phyloP scores from a whole-genome alignment of 2,113 vertebrate genomes.

The Lophotis ruficrista region DNA sequence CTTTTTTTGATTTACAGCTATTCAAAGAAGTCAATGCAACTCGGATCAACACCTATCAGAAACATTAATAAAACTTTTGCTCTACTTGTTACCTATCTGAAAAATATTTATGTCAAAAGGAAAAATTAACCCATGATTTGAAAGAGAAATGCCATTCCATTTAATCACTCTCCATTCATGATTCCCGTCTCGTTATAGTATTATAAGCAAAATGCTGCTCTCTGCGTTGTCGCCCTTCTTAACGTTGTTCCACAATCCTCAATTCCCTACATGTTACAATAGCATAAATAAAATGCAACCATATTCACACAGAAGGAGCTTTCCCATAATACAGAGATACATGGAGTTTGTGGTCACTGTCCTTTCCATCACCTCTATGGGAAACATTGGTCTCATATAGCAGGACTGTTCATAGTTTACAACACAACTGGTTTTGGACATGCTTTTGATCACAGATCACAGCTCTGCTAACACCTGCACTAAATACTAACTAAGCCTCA shows the following conservation, averaged over 20 bases:
- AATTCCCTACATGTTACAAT: constrained; percentile 38
- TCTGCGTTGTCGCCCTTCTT: constrained; percentile 23
- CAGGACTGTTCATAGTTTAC: constrained; percentile 62
- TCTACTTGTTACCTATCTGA: constrained; percentile 52
- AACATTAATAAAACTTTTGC: constrained; percentile 47
- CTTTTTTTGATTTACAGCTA: constrained; percentile 56
- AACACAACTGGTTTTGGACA: constrained; percentile 62
- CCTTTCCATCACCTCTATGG: constrained; percentile 48
- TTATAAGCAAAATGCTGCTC: constrained; percentile 18
- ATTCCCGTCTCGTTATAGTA: neutral
- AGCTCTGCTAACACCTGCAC: constrained; percentile 72
- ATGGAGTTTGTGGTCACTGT: constrained; percentile 37
- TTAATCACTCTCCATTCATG: constrained; percentile 7
- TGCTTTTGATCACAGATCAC: constrained; percentile 73
- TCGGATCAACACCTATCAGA: constrained; percentile 36
- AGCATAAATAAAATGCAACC: constrained; percentile 64
- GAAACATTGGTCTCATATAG: constrained; percentile 55
- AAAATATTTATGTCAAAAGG: constrained; percentile 44
- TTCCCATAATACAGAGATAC: constrained; percentile 49
- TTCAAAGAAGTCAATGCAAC: constrained; percentile 30
- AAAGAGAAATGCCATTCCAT: constrained; percentile 42
- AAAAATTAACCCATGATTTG: constrained; percentile 47
- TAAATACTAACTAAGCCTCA: constrained; percentile 72
- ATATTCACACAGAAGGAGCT: constrained; percentile 59
- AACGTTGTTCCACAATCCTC: neutral